Evolutionary conservation across 2,113 vertebrate species (phyloP), one percentile per base, ranked within the genome.

Genomic region (Bambusicola thoracicus): DNA sequence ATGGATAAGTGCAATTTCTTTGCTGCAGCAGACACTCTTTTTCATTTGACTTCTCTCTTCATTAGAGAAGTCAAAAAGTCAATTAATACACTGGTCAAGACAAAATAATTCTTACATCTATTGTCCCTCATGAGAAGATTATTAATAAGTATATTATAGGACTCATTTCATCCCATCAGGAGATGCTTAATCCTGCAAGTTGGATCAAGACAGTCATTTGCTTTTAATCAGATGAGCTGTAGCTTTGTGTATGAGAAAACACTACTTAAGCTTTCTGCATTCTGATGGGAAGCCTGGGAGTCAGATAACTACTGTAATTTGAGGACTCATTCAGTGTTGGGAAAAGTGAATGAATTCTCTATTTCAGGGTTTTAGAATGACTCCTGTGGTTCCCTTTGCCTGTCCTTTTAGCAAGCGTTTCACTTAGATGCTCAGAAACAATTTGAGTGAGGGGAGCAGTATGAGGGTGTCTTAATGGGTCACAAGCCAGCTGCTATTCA

Each of bases 121-220:
- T 18, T 91, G 73, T 86, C 53, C 56, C 69, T 24, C 77, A 51
- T 22, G 36, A 78, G 61, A 91, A 94, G 90, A 90, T 88, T 92
- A 83, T 93, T 95, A 93, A 56, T 70, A 75, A 88, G 19, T 49
- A 21, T 40, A n/a, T 86, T 92, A 65, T 86, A 78, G 61, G 46
- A 59, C 32, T 92, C 80, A 74, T 75, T 86, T 93, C 19, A 81
- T 93, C 88, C 95, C 92, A 86, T 88, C 92, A 84, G 95, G 85
- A 96, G 65, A 90, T 61, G 51, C 41, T 87, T 92, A 95, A 91
- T 96, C 83, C 90, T 95, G 77, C 82, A 83, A 86, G 56, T 75
- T 93, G 90, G 76, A 90, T 92, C 87, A 93, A 85, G 85, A 93
- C 87, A 91, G 81, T 87, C 66, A 92, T 92, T 94, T 94, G 61